phyloP scores from a whole-genome alignment of 1,140 invertebrate species.

The Drosophila micromelanica region DNA sequence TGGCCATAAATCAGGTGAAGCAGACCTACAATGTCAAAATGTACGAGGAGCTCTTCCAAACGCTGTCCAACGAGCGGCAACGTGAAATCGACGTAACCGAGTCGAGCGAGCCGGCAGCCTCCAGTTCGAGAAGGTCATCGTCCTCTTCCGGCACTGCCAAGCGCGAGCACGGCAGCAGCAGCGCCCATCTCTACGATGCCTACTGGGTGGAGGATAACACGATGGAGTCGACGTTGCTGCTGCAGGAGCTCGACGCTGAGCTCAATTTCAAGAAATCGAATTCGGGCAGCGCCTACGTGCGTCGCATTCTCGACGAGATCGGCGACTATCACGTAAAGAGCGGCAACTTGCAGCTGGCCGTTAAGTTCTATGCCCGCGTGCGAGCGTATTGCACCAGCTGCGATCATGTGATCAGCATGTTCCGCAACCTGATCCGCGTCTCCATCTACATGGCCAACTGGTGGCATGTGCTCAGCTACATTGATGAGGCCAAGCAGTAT shows the following conservation, averaged over 20 bases:
- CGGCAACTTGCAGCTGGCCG: constrained; percentile 58
- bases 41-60: constrained; percentile 57
- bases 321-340: constrained; percentile 65
- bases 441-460: constrained; percentile 71
- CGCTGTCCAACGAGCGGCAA: constrained; percentile 28
- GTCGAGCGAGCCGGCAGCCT: not conserved
- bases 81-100: not conserved
- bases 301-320: constrained; percentile 63
- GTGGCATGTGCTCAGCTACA: constrained; percentile 71
- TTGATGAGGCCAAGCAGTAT: constrained; percentile 68
- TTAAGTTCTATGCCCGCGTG: constrained; percentile 62
- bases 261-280: constrained; percentile 64
- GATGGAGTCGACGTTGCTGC: constrained; percentile 56
- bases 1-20: constrained; percentile 65
- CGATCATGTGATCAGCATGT: constrained; percentile 65
- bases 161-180: not conserved
- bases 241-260: constrained; percentile 65
- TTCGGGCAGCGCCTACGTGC: constrained; percentile 53
- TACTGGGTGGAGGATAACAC: constrained; percentile 52
- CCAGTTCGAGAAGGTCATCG: not conserved
- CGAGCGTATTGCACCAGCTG: constrained; percentile 65
- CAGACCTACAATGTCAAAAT: constrained; percentile 58
- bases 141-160: not conserved
- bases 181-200: constrained; percentile 8
- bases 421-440: constrained; percentile 55